phyloP scores from a whole-genome alignment of 2,888 invertebrate species.

The Brassicogethes aeneus region DNA sequence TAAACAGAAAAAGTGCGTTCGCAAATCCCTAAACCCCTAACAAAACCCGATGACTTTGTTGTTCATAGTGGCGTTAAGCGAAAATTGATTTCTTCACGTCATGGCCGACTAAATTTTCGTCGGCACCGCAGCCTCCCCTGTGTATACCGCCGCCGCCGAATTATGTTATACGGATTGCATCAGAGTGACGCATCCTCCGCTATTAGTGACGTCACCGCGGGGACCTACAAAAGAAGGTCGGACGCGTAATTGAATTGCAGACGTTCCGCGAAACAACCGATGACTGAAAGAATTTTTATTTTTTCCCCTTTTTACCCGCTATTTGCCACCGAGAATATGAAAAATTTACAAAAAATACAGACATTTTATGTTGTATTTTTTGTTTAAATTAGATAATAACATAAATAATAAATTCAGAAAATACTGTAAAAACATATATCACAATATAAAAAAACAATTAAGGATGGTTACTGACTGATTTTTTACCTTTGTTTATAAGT shows the following conservation, averaged over 20 bases:
- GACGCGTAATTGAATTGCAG: constrained; percentile 21
- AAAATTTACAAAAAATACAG: no score
- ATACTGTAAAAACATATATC: no score
- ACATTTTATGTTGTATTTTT: no score
- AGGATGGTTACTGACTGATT: no score
- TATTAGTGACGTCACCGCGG: constrained; percentile 29
- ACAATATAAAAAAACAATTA: no score
- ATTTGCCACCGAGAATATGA: no score
- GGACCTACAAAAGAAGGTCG: constrained; percentile 23
- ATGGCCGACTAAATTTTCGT: constrained; percentile 9
- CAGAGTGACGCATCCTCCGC: constrained; percentile 28
- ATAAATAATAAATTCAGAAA: no score
- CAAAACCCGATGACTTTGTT: constrained; percentile 14
- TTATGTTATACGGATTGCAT: constrained; percentile 24
- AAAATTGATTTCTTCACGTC: constrained; percentile 16
- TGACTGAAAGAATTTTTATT: constrained; percentile 6
- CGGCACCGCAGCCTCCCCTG: background rate
- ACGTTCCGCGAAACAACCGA: constrained; percentile 2
- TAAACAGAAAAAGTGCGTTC: background rate
- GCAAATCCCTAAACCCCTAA: background rate
- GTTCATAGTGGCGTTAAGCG: constrained; percentile 13
- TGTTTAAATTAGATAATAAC: no score
- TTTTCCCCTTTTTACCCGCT: no score
- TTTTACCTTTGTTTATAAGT: no score
- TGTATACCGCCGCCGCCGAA: constrained; percentile 11